phyloP scores from a whole-genome alignment of 2,797 vertebrate genomes.

The Pachyuromys duprasi region DNA sequence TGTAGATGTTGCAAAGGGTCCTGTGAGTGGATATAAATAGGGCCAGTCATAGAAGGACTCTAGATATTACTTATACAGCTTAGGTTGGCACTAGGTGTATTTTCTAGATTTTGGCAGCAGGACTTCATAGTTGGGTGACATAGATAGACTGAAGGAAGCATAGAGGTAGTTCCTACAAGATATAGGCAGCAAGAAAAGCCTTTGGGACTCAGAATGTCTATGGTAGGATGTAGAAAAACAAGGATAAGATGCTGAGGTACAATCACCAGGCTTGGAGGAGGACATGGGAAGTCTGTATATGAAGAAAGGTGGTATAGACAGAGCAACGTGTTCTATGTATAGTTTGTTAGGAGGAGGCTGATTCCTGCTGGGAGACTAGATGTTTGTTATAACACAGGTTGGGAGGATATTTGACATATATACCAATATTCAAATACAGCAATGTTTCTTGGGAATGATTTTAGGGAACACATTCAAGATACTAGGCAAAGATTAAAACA shows the following conservation, averaged over 20 bases:
- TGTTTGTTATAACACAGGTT: neutral
- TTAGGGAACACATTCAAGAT: neutral
- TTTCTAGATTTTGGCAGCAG: neutral
- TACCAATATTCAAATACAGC: neutral
- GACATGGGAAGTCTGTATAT: neutral
- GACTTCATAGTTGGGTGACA: neutral
- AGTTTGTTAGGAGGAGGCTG: no score
- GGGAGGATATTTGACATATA: neutral
- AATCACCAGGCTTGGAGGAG: no score
- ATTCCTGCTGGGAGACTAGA: neutral
- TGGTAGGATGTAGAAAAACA: neutral
- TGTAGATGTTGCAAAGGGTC: neutral
- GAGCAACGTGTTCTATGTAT: neutral
- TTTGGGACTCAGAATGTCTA: no score
- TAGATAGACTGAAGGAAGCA: neutral
- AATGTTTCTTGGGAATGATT: neutral
- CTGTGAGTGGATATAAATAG: neutral
- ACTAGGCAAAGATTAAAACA: neutral
- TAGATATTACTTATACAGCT: no score
- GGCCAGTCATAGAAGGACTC: neutral
- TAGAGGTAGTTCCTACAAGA: neutral
- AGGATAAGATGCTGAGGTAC: neutral
- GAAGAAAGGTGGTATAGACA: neutral
- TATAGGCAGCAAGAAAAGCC: neutral
- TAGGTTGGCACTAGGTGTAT: neutral